Conservation (phyloP, 2,888 invertebrate species). For the Plebejus melissa region DNA sequence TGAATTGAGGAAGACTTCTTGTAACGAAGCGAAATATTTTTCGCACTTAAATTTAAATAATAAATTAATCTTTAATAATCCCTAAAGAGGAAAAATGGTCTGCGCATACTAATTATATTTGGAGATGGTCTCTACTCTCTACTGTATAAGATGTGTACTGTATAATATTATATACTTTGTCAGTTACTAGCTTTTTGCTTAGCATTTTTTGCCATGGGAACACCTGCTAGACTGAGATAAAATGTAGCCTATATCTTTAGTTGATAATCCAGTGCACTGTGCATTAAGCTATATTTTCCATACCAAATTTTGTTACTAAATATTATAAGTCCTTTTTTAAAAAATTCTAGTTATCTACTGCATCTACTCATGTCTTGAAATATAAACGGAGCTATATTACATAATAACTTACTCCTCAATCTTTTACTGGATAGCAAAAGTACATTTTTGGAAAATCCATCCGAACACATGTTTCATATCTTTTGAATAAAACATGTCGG, state of each 20-base stretch:
- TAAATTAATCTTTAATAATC: slow-evolving; percentile 13
- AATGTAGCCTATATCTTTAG: too few species aligned
- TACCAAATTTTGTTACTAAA: too few species aligned
- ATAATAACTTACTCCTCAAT: neutral
- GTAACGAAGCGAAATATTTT: neutral
- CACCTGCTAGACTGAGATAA: too few species aligned
- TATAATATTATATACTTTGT: too few species aligned
- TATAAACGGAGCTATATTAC: neutral
- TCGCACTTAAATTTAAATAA: neutral
- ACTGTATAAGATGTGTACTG: neutral
- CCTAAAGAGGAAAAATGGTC: neutral
- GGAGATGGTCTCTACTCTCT: neutral
- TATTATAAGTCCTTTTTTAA: too few species aligned
- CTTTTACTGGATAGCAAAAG: neutral
- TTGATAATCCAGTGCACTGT: too few species aligned
- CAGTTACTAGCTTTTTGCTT: too few species aligned
- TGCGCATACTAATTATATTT: slow-evolving; percentile 1
- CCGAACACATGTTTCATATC: slow-evolving; percentile 32
- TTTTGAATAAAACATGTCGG: slow-evolving; percentile 66
- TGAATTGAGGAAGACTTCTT: neutral
- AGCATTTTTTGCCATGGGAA: too few species aligned
- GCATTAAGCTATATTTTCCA: too few species aligned
- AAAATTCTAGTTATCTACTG: too few species aligned
- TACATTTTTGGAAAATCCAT: neutral
- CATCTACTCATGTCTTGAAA: too few species aligned